Evolutionary conservation across 2,797 vertebrate genomes (phyloP), one percentile per base, ranked within the genome.

Genomic region (Siniperca scherzeri): DNA sequence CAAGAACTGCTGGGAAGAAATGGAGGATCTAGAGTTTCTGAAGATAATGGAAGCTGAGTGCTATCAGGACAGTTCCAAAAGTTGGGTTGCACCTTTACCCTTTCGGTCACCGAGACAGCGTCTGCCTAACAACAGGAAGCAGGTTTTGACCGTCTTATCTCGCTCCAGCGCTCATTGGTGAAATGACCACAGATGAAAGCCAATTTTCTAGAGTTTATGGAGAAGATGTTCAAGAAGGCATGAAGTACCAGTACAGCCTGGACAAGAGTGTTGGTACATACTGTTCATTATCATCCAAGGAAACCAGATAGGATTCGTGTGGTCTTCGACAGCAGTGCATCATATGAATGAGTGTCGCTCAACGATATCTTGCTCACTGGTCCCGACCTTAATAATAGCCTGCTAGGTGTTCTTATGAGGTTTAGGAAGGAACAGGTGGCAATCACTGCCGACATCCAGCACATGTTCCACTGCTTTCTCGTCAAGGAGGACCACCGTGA

Each of bases 191-290:
- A 50, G 13, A 74, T 77, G 74, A 77, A 68, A 17, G 55, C 27
- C 0, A 3, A 73, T 19, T 82, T 73, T 36, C 1, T 77, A 0
- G 70, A 62, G 21, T 74, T 82, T 11, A 82, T 82, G 62, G 68
- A 73, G 22, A 77, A 73, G 2, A 68, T 77, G 53, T 8, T 76
- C 53, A 72, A 59, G 5, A 77, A 33, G 1, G 61, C 2, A 61
- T 61, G 53, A 73, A 52, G 40, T 68, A 2, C 81, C 69, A 17
- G 0, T 66, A 9, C 5, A 48, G 9, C 44, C 25, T 7, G 46
- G 4, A 22, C 38, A 62, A 6, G 70, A 82, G 38, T 68, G 69
- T 9, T 82, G 68, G 69, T 77, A 67, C 46, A 27, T 73, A 16
- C 56, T 78, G 5, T n/a, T n/a, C n/a, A n/a, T n/a, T 78, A 82